Evolutionary conservation across 1,140 invertebrate species (phyloP), one percentile per base, ranked within the genome.

Genomic region (Drosophila orena): DNA sequence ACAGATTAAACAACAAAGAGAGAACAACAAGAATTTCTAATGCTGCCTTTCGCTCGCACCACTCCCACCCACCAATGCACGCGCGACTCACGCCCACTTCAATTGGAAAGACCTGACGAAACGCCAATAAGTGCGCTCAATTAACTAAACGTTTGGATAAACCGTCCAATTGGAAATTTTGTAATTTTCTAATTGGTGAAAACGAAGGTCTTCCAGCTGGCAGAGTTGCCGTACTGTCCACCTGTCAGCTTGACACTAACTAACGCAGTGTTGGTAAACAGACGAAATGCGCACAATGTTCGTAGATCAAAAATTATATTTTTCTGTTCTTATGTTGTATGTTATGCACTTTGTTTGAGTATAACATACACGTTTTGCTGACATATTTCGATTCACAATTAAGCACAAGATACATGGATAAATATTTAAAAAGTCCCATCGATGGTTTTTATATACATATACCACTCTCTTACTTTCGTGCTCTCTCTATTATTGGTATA

Each of bases 1-100:
- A 84, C 71, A 84, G 83, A 84, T 84, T 84, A 84, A 84, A 84
- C 80, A 84, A 84, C 80, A 84, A 77, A 84, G 80, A 84, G 79
- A 84, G 71, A 85, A 84, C 72, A 84, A 84, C 80, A 84, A 84
- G 80, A 66, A 85, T 84, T 79, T 74, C 80, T 84, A 68, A 58
- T 78, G 72, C 65, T 78, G 64, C 56, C 50, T 38, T 60, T 56
- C 52, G 52, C 52, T 64, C 53, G 49, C 73, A 65, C 66, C 14
- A 35, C 12, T 43, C n/a, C 46, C 53, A 66, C 59, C 59, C 78
- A 84, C 76, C 58, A 84, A 79, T 56, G 62, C 65, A 62, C 50
- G 58, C 64, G 54, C 37, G 40, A 42, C 37, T 40, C 44, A 17
- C 59, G 4, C 20, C 42, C 59, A 61, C 73, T 40, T 35, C 65